Evolutionary conservation across 2,888 invertebrate species (phyloP), one percentile per base, ranked within the genome.

Genomic region (Pachliopta kotzebuea): DNA sequence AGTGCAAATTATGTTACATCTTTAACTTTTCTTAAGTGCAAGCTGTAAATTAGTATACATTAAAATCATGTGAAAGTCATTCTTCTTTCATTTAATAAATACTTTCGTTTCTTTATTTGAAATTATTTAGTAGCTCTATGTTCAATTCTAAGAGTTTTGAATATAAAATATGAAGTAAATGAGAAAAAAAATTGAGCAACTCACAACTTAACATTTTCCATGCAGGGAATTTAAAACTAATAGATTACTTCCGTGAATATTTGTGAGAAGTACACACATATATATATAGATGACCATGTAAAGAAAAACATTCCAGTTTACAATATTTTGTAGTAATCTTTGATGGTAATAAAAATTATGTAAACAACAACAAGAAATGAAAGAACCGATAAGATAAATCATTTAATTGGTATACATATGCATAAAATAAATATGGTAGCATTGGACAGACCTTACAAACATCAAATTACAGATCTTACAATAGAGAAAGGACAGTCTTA

Each of bases 21-120:
- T 68, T 77, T 74, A 75, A 45, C 74, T 72, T 77, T 78, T 73
- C 71, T 78, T 80, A 84, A 79, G 78, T 75, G 78, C 76, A 79
- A 78, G 77, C 79, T 81, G 76, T 81, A 79, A 81, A 81, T 79
- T 86, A 88, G 86, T 76, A 69, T 77, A 75, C 78, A 79, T 74
- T 74, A 82, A 81, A 83, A 85, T 83, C 80, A 84, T 83, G 79
- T 86, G 72, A 85, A 76, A 70, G 64, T 63, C 62, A 58, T 45
- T 56, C 55, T 24, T 59, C 56, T 70, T 60, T 63, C 63, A 54
- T 62, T 59, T 60, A 9, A 37, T 37, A 45, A 37, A 14, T 2
- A n/a, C 3, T n/a, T 45, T 45, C n/a, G 7, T n/a, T 45, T 0
- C 4, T 37, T 14, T 37, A 14, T 11, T 14, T 11, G 37, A 11